Base-by-base conservation (phyloP, 2,888 invertebrate species). In the Lordiphosa fenestrarum region DNA sequence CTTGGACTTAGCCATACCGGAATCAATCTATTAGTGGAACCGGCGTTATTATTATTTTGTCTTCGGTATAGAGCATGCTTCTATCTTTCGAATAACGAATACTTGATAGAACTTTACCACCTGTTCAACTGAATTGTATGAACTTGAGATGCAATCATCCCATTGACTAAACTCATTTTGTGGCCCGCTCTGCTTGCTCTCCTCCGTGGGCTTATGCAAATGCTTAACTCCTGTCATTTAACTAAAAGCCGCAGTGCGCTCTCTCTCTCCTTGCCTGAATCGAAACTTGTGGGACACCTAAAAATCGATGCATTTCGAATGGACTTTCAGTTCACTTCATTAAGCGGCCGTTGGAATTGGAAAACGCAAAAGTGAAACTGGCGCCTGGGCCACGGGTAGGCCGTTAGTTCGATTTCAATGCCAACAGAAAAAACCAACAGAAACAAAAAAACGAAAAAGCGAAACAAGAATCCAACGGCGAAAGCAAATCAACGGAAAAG, bases 281-380 rank as follows among this genome's bases (percentile, higher is more conserved):
- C 36, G n/a, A 55, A 66, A 44, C 15, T 54, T 57, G 21, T 51
- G 42, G 52, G 36, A 41, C 57, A 58, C 19, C 38, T 35, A 40
- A 53, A 75, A 80, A 83, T 85, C 81, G 58, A 84, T 78, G 81
- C 81, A 84, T 55, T 84, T 75, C 57, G 25, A 72, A 81, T 84
- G 55, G 58, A 80, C 69, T 68, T 42, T 46, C 42, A 15, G 65
- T 71, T 44, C 23, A 85, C 77, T 78, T 80, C 81, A 78, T 84
- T 85, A 83, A 67, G 70, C 60, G 66, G 44, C 53, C 54, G 62
- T 62, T 62, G 66, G 30, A 60, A 64, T 57, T 71, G 51, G 64
- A 64, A 39, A 19, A 30, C 56, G 66, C 51, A 75, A 83, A 75
- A 80, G 73, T 69, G 66, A 83, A 83, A 71, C 67, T 84, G 61